Evolutionary conservation across 2,113 vertebrate genomes (phyloP), one percentile per base, ranked within the genome.

Genomic region (Phyllopteryx taeniolatus): DNA sequence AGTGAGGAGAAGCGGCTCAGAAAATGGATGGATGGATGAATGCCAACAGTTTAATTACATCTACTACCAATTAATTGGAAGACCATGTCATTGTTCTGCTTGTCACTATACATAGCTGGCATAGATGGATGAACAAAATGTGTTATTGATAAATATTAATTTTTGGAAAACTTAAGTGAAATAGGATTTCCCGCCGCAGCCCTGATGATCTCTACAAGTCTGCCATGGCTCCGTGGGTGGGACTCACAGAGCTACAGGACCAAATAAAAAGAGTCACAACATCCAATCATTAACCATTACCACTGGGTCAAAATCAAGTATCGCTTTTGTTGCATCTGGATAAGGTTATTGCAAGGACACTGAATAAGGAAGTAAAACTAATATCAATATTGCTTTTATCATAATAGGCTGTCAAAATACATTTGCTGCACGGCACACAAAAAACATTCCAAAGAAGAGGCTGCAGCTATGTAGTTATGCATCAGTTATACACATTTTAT

Each of bases 311-410:
- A 66, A 66, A 27, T 67, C 43, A 11, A 66, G n/a, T 27, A 13
- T 47, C 7, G 15, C n/a, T 47, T 44, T 47, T 31, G 22, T 66
- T 47, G 43, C 7, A 11, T 17, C 35, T 27, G 15, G 15, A 59
- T 74, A 65, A 73, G 44, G 9, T 62, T 46, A 33, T 22, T n/a
- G 20, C 49, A 73, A 59, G 64, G 39, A 49, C 33, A 53, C 27
- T 59, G 13, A 76, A 63, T 22, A 17, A 11, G 56, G 11, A 27
- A 20, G 42, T 53, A 27, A 22, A 35, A 54, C 67, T n/a, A 64
- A 27, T 67, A 63, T 53, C 33, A 60, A 46, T 11, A 13, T 43
- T 69, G 60, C 44, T 60, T 79, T 76, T 51, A 39, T 49, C n/a
- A 33, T n/a, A 49, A 44, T 39, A 20, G 67, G 5, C 7, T 44